Percentiles rank a stretch among this genome's conserved stretches.
phyloP scores from a whole-genome alignment of 2,113 vertebrate species.

The Saguinus midas region DNA sequence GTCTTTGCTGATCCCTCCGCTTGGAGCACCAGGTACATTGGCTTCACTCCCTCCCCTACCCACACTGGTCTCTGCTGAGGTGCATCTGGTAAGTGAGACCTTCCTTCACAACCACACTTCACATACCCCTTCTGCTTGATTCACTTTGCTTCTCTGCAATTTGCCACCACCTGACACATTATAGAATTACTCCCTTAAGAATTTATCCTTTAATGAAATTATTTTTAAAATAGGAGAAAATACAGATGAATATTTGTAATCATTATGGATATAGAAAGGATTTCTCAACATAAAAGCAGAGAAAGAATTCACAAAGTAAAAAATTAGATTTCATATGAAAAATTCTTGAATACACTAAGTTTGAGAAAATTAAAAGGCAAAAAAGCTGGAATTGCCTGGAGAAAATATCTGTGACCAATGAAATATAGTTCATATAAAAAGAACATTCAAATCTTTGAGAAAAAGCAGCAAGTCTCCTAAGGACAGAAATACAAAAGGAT shows the following conservation, averaged over 20 bases:
- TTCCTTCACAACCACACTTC: neutral
- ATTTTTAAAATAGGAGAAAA: neutral
- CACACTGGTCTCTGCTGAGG: neutral
- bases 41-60: neutral
- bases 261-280: neutral
- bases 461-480: neutral
- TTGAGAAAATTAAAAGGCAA: neutral
- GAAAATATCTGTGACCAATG: neutral
- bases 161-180: neutral
- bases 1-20: neutral
- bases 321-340: neutral
- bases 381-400: neutral
- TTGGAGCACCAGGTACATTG: rapidly evolving
- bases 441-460: neutral
- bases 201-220: neutral
- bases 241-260: neutral
- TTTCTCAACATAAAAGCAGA: neutral
- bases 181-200: neutral
- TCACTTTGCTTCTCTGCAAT: neutral
- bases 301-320: neutral
- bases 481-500: neutral
- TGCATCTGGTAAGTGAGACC: neutral
- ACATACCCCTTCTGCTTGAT: neutral
- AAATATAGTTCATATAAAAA: neutral
- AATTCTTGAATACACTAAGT: neutral